phyloP scores from a whole-genome alignment of 2,113 vertebrate species.

The Pyxicephalus adspersus region DNA sequence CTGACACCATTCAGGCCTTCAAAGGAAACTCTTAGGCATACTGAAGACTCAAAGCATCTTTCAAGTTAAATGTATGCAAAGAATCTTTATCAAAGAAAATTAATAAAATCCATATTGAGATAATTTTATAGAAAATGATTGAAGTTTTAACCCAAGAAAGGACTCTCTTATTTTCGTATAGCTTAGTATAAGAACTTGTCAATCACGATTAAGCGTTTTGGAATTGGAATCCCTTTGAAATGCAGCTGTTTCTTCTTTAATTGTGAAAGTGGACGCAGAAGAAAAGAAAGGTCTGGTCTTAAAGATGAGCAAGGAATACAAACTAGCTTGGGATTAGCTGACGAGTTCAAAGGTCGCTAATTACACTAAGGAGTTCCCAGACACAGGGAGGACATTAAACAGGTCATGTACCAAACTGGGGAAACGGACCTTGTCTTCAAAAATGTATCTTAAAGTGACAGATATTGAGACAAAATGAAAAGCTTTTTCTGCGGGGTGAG shows the following conservation, averaged over 20 bases:
- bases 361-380: constrained; percentile 88
- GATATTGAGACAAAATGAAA: constrained; percentile 77
- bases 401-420: constrained; percentile 83
- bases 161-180: constrained; percentile 85
- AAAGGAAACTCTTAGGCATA: constrained; percentile 70
- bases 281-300: constrained; percentile 85
- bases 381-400: constrained; percentile 85
- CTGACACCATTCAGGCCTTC: constrained; percentile 67
- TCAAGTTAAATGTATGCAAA: constrained; percentile 72
- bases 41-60: constrained; percentile 75
- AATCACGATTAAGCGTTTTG: constrained; percentile 86
- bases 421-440: constrained; percentile 81
- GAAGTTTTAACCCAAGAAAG: constrained; percentile 89
- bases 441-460: constrained; percentile 74
- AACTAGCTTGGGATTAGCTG: constrained; percentile 84
- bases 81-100: constrained; percentile 86
- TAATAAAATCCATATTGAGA: constrained; percentile 88
- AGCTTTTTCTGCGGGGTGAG: constrained; percentile 63
- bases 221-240: constrained; percentile 88
- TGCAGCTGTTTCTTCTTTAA: constrained; percentile 90
- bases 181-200: constrained; percentile 87
- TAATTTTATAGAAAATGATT: constrained; percentile 89
- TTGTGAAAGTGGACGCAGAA: constrained; percentile 80
- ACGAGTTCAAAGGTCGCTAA: constrained; percentile 85
- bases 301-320: constrained; percentile 87